These are phyloP conservation scores for Tipula unca DNA, from an alignment of 2,888 invertebrate species.

Conservation along the genomic window DNA sequence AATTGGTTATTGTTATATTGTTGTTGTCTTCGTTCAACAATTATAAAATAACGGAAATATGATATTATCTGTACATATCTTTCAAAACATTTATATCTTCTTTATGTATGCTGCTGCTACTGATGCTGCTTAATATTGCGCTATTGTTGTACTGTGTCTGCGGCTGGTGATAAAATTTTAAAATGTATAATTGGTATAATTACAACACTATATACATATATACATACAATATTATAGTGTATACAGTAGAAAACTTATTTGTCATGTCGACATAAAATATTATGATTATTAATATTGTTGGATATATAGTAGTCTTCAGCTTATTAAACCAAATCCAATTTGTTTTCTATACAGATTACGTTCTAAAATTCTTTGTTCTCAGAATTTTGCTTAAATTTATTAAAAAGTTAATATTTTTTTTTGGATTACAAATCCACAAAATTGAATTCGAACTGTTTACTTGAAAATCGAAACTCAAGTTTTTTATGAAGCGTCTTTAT, in stretches of 20 bases:
- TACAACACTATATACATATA: constrained; percentile 1
- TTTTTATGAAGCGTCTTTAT: too few species aligned
- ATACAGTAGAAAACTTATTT: background rate
- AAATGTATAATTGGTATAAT: background rate
- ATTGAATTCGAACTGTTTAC: too few species aligned
- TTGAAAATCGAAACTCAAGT: too few species aligned
- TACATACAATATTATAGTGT: background rate
- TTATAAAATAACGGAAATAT: background rate
- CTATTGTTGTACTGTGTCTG: background rate
- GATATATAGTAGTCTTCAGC: too few species aligned
- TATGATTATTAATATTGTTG: background rate
- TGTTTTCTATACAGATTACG: too few species aligned
- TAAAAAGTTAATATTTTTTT: too few species aligned
- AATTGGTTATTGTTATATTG: background rate
- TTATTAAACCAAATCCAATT: too few species aligned
- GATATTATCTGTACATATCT: background rate
- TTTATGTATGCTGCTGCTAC: background rate
- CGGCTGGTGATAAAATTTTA: background rate
- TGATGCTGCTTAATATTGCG: background rate
- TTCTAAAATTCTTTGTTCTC: too few species aligned
- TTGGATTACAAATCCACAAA: too few species aligned
- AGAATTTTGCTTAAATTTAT: too few species aligned
- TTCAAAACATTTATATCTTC: background rate
- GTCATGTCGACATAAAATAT: background rate
- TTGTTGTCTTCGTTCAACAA: background rate